Evolutionary conservation across 92 coral and sea anemone species (phyloP), one percentile per base, ranked within the genome.

Genomic region (Parazoanthus darwini): DNA sequence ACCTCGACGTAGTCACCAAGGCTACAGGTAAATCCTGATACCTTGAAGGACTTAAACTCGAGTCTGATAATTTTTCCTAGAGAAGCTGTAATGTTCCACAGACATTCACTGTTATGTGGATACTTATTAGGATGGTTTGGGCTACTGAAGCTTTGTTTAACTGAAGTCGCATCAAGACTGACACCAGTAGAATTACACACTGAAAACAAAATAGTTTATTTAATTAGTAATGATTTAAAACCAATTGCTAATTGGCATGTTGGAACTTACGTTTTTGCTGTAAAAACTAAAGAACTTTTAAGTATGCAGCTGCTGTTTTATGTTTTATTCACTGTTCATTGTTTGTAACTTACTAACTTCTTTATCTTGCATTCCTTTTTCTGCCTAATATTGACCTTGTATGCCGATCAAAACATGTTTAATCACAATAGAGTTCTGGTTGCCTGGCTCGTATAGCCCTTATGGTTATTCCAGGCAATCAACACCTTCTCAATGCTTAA

Each of bases 1-100:
- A 82, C 77, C 26, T 82, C 86, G 1, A 82, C 86, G 23, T 66
- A 82, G 77, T 82, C 86, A 67, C 59, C 51, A 39, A 67, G 39
- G 13, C 13, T 43, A 82, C 86, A 82, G 1, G 38, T 39, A 38
- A 18, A 2, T 16, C 58, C 77, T 10, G n/a, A 0, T 82, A 82
- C 54, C 5, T 66, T 5, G 43, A 82, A 82, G 0, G 36, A 35
- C 56, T 67, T 43, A 16, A 82, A 82, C 46, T 58, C 77, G n/a
- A 82, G 77, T 77, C 67, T 82, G 59, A 82, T 82, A 23, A 82
- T 8, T 82, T 82, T 10, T 82, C 86, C 74, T 18, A 35, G 13
- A 11, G 86, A 36, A 8, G 86, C 86, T 39, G 86, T 82, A 14
- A 82, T 82, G 86, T 82, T 82, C 86, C 86, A 82, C 29, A 82